Evolutionary conservation across 2,797 vertebrate genomes (phyloP).

Genomic region (Syngnathus acus): DNA sequence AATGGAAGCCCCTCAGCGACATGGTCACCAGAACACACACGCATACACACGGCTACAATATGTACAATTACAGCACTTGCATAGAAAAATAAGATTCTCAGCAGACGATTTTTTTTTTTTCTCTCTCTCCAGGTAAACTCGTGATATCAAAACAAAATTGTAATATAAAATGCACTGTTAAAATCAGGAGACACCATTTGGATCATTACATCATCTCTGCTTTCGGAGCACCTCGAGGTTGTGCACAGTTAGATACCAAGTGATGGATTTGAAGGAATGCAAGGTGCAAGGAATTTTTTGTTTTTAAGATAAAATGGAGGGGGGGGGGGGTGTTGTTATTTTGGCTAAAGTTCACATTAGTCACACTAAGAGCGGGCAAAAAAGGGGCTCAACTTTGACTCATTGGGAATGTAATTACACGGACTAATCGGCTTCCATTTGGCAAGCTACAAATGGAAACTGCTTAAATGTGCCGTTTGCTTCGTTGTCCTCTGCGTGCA

Average conservation of each 20-base stretch:
- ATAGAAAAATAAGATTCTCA: conserved; percentile 77
- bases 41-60: conserved; percentile 63
- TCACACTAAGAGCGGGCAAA: conserved; percentile 16
- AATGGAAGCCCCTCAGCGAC: conserved; percentile 57
- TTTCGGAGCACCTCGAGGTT: conserved; percentile 52
- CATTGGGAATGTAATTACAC: conserved; percentile 38
- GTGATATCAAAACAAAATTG: conserved; percentile 62
- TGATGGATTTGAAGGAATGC: conserved; percentile 48
- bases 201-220: conserved; percentile 35
- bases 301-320: conserved; percentile 9
- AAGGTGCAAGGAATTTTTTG: conserved; percentile 38
- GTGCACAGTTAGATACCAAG: conserved; percentile 51
- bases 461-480: conserved; percentile 50
- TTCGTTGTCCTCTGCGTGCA: conserved; percentile 71
- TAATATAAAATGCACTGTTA: conserved; percentile 68
- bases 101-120: conserved; percentile 62
- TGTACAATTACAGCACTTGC: conserved; percentile 74
- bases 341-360: conserved; percentile 47
- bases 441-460: conserved; percentile 61
- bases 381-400: conserved; percentile 22
- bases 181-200: conserved; percentile 51
- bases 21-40: conserved; percentile 46
- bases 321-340: conserved; percentile 29
- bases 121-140: conserved; percentile 59
- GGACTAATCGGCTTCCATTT: conserved; percentile 53